Conservation (phyloP, 2,888 invertebrate genomes). For the Hirtodrosophila alboralis region DNA sequence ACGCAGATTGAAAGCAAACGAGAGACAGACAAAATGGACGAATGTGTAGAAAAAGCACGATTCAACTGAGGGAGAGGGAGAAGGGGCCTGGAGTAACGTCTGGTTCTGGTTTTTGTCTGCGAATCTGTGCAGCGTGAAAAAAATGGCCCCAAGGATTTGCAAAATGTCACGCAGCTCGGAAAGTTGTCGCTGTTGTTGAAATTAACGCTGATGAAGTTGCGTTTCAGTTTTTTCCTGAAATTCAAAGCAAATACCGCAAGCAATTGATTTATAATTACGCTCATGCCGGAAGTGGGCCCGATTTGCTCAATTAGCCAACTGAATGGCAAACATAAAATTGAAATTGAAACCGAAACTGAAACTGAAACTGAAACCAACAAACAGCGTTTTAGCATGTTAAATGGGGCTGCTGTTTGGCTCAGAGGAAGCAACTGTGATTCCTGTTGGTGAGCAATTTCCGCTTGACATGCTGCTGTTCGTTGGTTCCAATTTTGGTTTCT, state of each 20-base stretch:
- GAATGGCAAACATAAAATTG: slow-evolving; percentile 40
- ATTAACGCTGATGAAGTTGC: slow-evolving; percentile 35
- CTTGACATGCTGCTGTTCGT: slow-evolving; percentile 59
- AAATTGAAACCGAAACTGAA: too few relatives aligned
- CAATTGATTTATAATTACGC: slow-evolving; percentile 77
- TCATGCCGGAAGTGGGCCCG: slow-evolving; percentile 47
- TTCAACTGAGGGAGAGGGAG: slow-evolving; percentile 27
- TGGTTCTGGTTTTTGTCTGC: slow-evolving; percentile 10
- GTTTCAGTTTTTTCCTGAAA: slow-evolving; percentile 24
- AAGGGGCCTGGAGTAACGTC: background rate
- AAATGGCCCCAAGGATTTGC: slow-evolving; percentile 60
- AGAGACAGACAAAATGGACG: slow-evolving; percentile 48
- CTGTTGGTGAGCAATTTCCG: slow-evolving; percentile 58
- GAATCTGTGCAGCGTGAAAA: slow-evolving; percentile 17
- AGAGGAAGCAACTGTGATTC: background rate
- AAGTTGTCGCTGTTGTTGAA: slow-evolving; percentile 27
- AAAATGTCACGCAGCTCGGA: slow-evolving; percentile 74
- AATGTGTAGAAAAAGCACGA: slow-evolving; percentile 53
- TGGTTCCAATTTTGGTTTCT: slow-evolving; percentile 48
- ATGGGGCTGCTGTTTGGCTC: slow-evolving; percentile 15
- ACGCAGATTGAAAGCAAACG: slow-evolving; percentile 72
- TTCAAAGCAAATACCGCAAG: slow-evolving; percentile 55
- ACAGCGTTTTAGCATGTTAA: slow-evolving; percentile 29
- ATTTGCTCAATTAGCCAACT: slow-evolving; percentile 70
- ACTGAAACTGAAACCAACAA: slow-evolving; percentile 1